Base-by-base conservation (phyloP, 1,140 invertebrate genomes). In the Danaus melanippus region DNA sequence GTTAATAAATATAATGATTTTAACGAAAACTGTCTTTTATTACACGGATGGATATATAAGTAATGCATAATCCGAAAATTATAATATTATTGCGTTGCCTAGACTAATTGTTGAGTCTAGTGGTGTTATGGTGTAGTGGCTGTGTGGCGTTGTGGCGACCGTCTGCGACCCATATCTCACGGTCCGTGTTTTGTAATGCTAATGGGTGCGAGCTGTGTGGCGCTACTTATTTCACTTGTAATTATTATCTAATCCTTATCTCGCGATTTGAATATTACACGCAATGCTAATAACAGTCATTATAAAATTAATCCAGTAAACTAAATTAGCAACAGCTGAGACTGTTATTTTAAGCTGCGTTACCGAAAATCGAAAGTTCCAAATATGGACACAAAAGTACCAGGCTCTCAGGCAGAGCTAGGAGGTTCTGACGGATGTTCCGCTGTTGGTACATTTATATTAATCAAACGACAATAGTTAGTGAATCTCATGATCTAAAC, bases 401-500 rank as follows among this genome's bases (percentile, higher is more conserved):
- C 46, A 68, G 62, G 62, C 43, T 43, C 12, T 12, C 57, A 68
- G 62, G 56, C 53, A 12, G 40, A 8, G 21, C 12, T 11, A 62
- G 21, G 58, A 67, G 54, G 12, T 54, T 44, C 21, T 50, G 12
- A 6, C 21, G 17, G n/a, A 45, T 12, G 47, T 7, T 42, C 49
- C 40, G 43, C 41, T 9, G 2, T 15, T 32, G 21, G 21, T 32
- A 32, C 21, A 32, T 44, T 44, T 32, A 44, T 42, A 17, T 10
- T 44, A 52, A 10, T 10, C 10, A 17, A 44, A 12, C 21, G 67
- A 76, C 74, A 79, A 80, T 78, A 70, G 65, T 72, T 67, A 67
- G 64, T 58, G 74, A 76, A 76, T 75, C 69, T 75, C 59, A 71
- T 71, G 57, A 76, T 83, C 73, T 76, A 71, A 79, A 50, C 45